A percentile compares a stretch with the other conserved stretches of the same genome.
These are phyloP conservation scores for Chrysodeixis includens DNA, from an alignment of 2,888 invertebrate genomes.

Conservation along the genomic window DNA sequence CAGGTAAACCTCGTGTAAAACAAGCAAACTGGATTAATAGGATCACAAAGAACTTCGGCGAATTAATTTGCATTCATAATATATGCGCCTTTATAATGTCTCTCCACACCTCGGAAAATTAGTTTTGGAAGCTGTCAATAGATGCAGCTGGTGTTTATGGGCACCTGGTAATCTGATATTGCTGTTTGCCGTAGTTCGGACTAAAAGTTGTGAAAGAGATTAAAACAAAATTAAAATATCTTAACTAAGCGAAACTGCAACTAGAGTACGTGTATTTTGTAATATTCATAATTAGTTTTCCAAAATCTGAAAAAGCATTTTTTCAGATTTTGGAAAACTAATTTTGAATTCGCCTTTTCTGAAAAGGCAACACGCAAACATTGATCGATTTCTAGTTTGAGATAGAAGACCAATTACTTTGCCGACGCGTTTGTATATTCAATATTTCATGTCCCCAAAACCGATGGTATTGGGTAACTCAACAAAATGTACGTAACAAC, in stretches of 20 bases:
- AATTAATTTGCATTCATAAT: slow-evolving; percentile 48
- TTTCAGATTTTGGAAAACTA: too few species aligned
- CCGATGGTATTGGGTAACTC: too few species aligned
- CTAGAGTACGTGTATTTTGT: too few species aligned
- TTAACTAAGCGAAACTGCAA: too few species aligned
- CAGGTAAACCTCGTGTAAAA: slow-evolving; percentile 39
- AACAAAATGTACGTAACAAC: not conserved
- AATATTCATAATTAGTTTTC: too few species aligned
- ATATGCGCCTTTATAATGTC: slow-evolving; percentile 42
- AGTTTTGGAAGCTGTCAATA: slow-evolving; percentile 30
- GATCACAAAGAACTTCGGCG: slow-evolving; percentile 48
- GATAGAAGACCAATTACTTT: not conserved
- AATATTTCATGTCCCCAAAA: not conserved
- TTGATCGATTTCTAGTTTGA: too few species aligned
- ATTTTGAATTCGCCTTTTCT: too few species aligned
- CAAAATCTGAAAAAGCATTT: too few species aligned
- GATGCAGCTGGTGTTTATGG: slow-evolving; percentile 27
- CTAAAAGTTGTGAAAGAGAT: too few species aligned
- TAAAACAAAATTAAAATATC: too few species aligned
- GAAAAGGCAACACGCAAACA: too few species aligned
- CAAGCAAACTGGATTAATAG: slow-evolving; percentile 44
- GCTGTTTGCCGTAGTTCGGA: not conserved
- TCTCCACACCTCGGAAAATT: slow-evolving; percentile 48
- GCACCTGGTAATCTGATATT: slow-evolving; percentile 42
- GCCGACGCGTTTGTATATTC: too few species aligned